A percentile compares a stretch with the other conserved stretches of the same genome.
phyloP scores from a whole-genome alignment of 2,797 vertebrate genomes.

The Anguilla obscura region DNA sequence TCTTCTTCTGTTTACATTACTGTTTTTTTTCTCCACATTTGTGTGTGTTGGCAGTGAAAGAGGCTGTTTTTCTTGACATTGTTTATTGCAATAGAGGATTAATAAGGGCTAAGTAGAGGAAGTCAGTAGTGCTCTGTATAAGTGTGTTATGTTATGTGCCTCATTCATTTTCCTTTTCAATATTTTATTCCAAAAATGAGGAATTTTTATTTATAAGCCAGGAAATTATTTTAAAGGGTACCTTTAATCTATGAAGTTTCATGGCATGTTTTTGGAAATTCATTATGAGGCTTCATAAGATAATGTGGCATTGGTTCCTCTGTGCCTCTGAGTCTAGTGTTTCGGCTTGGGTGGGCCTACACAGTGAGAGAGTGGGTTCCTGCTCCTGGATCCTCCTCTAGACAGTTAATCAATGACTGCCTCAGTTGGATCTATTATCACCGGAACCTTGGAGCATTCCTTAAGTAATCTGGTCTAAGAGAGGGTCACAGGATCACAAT shows the following conservation, averaged over 20 bases:
- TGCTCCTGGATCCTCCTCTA: background rate
- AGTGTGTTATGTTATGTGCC: background rate
- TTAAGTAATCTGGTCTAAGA: slow-evolving; percentile 5
- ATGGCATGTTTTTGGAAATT: background rate
- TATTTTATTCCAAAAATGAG: background rate
- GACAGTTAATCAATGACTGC: slow-evolving; percentile 30
- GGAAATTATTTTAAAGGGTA: background rate
- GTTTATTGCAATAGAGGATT: background rate
- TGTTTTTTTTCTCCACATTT: background rate
- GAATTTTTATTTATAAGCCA: background rate
- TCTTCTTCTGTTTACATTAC: background rate
- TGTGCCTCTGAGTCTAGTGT: background rate
- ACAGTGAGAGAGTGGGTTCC: background rate
- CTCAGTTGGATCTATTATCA: background rate
- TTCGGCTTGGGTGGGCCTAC: background rate
- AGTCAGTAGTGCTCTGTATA: background rate
- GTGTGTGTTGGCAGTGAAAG: background rate
- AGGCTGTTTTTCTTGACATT: background rate
- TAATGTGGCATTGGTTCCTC: background rate
- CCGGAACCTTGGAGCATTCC: slow-evolving; percentile 21
- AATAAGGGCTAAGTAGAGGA: background rate
- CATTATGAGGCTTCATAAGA: too few relatives aligned
- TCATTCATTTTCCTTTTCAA: background rate
- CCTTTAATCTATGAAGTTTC: background rate
- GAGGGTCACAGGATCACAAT: background rate